These are phyloP conservation scores for Diglossa cyanea DNA, from an alignment of 2,797 vertebrate species.

Conservation along the genomic window DNA sequence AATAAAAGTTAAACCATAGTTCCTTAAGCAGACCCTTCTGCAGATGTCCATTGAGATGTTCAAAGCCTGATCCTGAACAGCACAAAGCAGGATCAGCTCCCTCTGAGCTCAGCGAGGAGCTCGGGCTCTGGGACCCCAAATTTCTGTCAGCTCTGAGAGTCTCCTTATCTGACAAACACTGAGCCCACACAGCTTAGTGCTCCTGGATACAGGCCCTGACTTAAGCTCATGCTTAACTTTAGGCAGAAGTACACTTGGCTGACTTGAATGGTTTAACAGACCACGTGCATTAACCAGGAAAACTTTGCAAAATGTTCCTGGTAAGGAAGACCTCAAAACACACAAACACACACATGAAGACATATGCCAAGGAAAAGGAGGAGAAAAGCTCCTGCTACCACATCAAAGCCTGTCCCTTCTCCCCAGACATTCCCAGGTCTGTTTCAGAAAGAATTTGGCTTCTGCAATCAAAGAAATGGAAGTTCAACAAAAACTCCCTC, in stretches of 20 bases:
- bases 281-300: neutral
- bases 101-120: neutral
- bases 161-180: fast-evolving
- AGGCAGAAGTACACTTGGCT: neutral
- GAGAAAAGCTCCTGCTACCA: neutral
- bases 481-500: neutral
- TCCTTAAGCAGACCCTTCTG: neutral
- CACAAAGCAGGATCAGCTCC: neutral
- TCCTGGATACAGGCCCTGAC: neutral
- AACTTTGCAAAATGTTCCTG: neutral
- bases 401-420: neutral
- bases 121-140: neutral
- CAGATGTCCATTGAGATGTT: neutral
- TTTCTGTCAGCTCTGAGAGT: neutral
- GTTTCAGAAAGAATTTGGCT: neutral
- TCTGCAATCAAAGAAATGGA: neutral
- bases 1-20: neutral
- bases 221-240: neutral
- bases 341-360: fast-evolving
- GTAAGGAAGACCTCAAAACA: neutral
- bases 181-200: neutral
- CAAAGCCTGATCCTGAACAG: neutral
- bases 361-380: neutral
- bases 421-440: neutral
- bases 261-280: neutral